A percentile compares a stretch with the other conserved stretches of the same genome.
Evolutionary conservation across 64 coral and sea anemone species (phyloP).

Genomic region (Porites australiensis): DNA sequence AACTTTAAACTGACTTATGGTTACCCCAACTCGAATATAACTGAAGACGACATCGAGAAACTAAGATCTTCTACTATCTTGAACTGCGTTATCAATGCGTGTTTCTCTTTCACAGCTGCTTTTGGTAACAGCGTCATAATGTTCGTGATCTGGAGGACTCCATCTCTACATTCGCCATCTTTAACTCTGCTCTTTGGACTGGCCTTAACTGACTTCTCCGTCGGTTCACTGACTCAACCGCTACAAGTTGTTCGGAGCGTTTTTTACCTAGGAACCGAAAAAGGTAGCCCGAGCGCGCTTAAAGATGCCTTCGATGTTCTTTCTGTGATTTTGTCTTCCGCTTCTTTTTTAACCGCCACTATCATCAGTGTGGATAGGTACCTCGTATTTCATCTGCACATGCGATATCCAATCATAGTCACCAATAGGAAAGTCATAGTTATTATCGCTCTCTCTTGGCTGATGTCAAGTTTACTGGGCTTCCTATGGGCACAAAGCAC

Average conservation of each 20-base stretch:
- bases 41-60: neutral
- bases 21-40: neutral
- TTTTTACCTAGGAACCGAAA: neutral
- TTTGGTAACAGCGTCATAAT: constrained; percentile 33
- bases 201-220: constrained; percentile 29
- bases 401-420: constrained; percentile 66
- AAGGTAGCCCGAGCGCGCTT: neutral
- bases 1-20: neutral
- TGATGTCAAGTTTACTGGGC: neutral
- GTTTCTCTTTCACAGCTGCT: neutral
- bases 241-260: neutral
- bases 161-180: constrained; percentile 42
- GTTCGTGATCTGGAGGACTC: constrained; percentile 20
- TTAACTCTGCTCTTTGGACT: constrained; percentile 45
- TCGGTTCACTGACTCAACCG: constrained; percentile 27
- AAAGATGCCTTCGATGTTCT: constrained; percentile 1
- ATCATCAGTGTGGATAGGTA: constrained; percentile 63
- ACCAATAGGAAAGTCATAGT: constrained; percentile 36
- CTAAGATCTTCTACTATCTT: neutral
- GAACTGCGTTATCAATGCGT: constrained; percentile 8
- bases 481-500: constrained; percentile 6
- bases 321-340: neutral
- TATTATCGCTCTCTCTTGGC: constrained; percentile 27
- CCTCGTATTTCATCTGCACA: constrained; percentile 51
- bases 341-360: constrained; percentile 41